Evolutionary conservation across 2,113 vertebrate genomes (phyloP).

Genomic region (Loxodonta africana): DNA sequence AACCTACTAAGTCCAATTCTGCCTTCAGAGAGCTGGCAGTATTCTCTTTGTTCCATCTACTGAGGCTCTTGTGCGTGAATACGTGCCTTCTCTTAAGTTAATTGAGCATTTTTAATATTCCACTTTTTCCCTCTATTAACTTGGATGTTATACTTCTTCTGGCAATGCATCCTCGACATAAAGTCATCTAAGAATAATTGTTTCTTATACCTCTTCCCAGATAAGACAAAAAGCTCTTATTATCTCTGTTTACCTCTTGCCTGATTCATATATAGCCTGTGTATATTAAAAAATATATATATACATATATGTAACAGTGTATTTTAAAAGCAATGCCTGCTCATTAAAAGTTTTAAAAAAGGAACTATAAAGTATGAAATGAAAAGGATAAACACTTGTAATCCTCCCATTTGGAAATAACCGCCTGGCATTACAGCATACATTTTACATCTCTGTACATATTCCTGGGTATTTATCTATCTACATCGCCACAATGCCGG

Average conservation of each 20-base stretch:
- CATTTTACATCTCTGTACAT: not conserved
- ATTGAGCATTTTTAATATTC: not conserved
- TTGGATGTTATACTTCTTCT: not conserved
- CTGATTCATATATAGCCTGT: not conserved
- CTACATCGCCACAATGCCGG: not conserved
- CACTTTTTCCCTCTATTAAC: not conserved
- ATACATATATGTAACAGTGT: not conserved
- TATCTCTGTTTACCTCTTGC: not conserved
- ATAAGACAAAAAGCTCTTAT: too few relatives aligned
- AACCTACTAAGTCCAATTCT: not conserved
- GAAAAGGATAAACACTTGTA: not conserved
- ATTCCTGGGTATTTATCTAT: not conserved
- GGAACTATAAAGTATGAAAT: not conserved
- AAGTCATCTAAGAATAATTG: not conserved
- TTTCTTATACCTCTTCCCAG: not conserved
- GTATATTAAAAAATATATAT: not conserved
- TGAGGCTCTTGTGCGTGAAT: not conserved
- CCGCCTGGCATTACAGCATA: fast-evolving
- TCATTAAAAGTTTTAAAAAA: not conserved
- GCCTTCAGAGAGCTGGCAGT: not conserved
- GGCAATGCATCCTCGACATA: not conserved
- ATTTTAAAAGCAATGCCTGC: not conserved
- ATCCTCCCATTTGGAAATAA: not conserved
- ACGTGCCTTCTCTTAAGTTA: not conserved
- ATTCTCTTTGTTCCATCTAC: not conserved